phyloP scores from a whole-genome alignment of 2,113 vertebrate genomes.

The Chunga burmeisteri region DNA sequence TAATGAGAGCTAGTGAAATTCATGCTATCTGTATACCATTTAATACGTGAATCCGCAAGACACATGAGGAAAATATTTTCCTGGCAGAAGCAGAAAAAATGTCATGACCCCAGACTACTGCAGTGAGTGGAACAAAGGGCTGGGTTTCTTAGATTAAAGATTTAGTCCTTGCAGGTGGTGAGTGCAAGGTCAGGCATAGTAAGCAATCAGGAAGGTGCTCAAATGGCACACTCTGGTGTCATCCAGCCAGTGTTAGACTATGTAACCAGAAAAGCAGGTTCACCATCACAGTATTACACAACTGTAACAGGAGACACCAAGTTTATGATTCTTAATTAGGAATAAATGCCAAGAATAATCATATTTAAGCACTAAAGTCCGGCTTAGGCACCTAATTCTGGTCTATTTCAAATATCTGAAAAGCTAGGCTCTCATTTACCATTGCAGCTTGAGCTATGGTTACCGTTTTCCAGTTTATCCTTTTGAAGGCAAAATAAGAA shows the following conservation, averaged over 20 bases:
- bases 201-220: neutral
- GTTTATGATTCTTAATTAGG: neutral
- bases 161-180: neutral
- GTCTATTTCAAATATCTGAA: neutral
- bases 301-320: neutral
- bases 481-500: neutral
- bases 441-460: accelerated
- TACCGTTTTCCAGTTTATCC: neutral
- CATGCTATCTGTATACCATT: neutral
- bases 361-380: neutral
- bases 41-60: neutral
- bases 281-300: neutral
- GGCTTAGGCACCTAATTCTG: neutral
- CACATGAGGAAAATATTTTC: neutral
- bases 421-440: neutral
- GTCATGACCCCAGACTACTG: neutral
- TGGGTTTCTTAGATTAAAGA: slow-evolving; percentile 11
- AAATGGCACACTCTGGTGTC: neutral
- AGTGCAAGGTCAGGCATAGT: neutral
- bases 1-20: neutral
- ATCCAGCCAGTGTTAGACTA: neutral
- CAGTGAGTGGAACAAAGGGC: neutral
- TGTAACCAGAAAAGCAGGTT: neutral
- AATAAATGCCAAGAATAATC: neutral
- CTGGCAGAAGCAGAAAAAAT: neutral